Evolutionary conservation across 2,113 vertebrate species (phyloP), one percentile per base, ranked within the genome.

Genomic region (Nicator chloris): DNA sequence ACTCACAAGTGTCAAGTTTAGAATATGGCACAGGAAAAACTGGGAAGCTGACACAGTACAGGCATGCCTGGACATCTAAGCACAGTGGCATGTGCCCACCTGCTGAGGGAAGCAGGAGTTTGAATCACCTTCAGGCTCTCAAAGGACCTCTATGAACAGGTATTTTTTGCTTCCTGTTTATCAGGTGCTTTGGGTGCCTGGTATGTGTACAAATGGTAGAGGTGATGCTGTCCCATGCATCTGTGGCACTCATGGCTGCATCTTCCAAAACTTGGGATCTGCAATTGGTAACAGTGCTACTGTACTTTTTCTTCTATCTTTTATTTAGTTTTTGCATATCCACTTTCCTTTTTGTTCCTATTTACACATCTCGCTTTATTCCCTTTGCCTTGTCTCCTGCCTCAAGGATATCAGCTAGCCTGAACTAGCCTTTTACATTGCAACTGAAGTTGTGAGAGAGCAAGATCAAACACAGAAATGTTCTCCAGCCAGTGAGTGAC

Each of bases 161-260:
- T 28, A 37, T 33, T 68, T 70, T 72, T 33, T 61, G 26, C 30
- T 50, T n/a, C 8, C 28, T 65, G 49, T 53, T 71, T 18, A 23
- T 39, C 13, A 9, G 31, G 31, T 35, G 10, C 17, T 15, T 4
- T 13, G 30, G 33, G 44, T 61, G 26, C 47, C 35, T 53, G 66
- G 21, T 64, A 2, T 0, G 0, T 26, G 50, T 5, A 7, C 0
- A 0, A 45, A 33, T 9, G 5, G 56, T 26, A 49, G 31, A 66
- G 49, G 44, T 23, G 26, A 11, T 30, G 23, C 37, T 40, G 17
- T 27, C 37, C 0, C 0, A 28, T 11, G 18, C n/a, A 47, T 30
- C 33, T 9, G 57, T 13, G 19, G 66, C 15, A 18, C 33, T 11
- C 0, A 0, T 9, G 49, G 45, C 49, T 61, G 24, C 16, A 9